Evolutionary conservation across 1,140 invertebrate species (phyloP).

Genomic region (Polyergus mexicanus): DNA sequence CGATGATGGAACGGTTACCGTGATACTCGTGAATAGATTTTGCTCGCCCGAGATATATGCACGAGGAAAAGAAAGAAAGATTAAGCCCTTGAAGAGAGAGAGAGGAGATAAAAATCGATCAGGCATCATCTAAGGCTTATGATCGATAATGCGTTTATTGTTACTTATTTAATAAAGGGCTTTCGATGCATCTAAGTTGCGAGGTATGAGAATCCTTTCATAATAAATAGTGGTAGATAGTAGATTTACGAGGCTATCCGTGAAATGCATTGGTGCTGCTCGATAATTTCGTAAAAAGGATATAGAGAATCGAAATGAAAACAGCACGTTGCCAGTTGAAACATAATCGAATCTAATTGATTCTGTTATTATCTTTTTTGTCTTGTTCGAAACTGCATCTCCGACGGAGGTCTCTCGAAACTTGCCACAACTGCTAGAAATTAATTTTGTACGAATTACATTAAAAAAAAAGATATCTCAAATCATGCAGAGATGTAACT

Average conservation of each 20-base stretch:
- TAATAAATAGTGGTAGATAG: slow-evolving; percentile 47
- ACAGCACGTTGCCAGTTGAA: slow-evolving; percentile 29
- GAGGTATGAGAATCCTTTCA: slow-evolving; percentile 35
- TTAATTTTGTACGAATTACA: background rate
- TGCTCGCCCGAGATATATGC: background rate
- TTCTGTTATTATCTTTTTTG: background rate
- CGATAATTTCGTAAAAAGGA: slow-evolving; percentile 41
- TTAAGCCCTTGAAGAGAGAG: background rate
- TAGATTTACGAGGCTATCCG: slow-evolving; percentile 52
- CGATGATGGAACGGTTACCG: slow-evolving; percentile 38
- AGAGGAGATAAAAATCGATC: slow-evolving; percentile 32
- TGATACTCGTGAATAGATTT: slow-evolving; percentile 13
- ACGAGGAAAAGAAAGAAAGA: background rate
- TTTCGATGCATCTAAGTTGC: slow-evolving; percentile 12
- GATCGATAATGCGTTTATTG: slow-evolving; percentile 24
- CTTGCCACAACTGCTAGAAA: background rate
- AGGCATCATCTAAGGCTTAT: background rate
- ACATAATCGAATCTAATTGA: slow-evolving; percentile 35
- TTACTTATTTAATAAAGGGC: slow-evolving; percentile 37
- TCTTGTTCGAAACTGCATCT: background rate
- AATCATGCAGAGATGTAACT: slow-evolving; percentile 1
- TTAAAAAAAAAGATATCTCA: background rate
- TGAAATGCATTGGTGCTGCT: background rate
- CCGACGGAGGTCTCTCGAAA: background rate
- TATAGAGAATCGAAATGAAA: slow-evolving; percentile 15